phyloP scores from a whole-genome alignment of 2,888 invertebrate species.

The Orchestes rusci region DNA sequence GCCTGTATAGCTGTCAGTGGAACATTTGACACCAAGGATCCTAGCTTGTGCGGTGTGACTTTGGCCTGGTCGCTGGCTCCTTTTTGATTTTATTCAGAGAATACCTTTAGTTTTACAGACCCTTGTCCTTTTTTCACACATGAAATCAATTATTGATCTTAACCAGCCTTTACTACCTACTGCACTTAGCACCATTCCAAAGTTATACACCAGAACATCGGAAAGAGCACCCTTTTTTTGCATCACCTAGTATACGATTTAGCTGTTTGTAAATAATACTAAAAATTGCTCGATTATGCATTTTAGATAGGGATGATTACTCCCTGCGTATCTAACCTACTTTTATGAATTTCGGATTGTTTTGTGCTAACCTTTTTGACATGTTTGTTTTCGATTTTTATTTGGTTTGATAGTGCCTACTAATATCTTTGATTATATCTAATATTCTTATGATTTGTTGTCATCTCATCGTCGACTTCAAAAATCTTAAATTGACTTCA shows the following conservation, averaged over 20 bases:
- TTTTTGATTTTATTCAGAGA: background rate
- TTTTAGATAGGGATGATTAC: background rate
- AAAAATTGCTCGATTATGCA: background rate
- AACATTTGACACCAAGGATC: no score
- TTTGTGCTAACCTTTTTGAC: constrained; percentile 1
- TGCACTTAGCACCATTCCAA: constrained; percentile 1
- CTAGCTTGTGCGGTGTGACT: no score
- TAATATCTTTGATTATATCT: no score
- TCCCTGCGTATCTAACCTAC: background rate
- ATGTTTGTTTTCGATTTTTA: constrained; percentile 1
- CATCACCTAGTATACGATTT: constrained; percentile 1
- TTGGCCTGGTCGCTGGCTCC: no score
- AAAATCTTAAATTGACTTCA: no score
- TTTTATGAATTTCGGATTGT: background rate
- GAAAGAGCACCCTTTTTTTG: no score
- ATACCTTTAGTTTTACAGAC: background rate
- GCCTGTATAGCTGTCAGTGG: no score
- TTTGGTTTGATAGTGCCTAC: no score
- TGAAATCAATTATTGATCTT: background rate
- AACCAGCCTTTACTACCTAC: background rate
- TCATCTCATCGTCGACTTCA: no score
- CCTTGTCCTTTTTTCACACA: background rate
- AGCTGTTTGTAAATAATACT: constrained; percentile 1
- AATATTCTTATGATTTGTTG: no score
- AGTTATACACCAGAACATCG: background rate